Evolutionary conservation across 2,888 invertebrate species (phyloP), one percentile per base, ranked within the genome.

Genomic region (Stenodema calcarata): DNA sequence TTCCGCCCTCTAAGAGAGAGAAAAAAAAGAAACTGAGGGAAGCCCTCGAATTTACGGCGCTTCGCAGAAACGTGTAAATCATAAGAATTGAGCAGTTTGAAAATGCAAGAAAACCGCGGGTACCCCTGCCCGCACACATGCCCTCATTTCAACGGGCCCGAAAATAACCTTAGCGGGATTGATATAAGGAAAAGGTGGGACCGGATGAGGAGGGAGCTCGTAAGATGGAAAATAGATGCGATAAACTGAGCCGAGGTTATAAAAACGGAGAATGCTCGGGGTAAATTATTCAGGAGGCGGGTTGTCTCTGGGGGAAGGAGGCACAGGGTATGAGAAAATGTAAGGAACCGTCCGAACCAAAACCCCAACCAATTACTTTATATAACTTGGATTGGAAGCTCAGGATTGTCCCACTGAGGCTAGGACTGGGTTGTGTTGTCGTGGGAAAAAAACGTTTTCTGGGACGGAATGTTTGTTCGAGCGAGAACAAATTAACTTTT

Each of bases 201-300:
- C 2, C 18, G 18, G n/a, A 4, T 16, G 14, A 35, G 18, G n/a
- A 35, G 70, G 16, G 70, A 27, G 23, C 62, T 7, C 62, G 62
- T 62, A 62, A 62, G 62, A 62, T 73, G 73, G 73, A 73, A 73
- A 73, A 73, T 73, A 73, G 35, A 73, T 73, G 73, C 73, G 73
- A 73, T 41, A 73, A 73, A 73, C 30, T 41, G 35, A 41, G 73
- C 73, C 73, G 73, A 73, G 41, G 41, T 16, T 30, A 73, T 30
- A 73, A 73, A 35, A 73, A 41, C 14, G 35, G 41, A 73, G 35
- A 73, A 62, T 23, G 62, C 73, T 73, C n/a, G 35, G 41, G 14
- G 73, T 73, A 73, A 73, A 73, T 73, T 73, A 73, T 73, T 73
- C 73, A 73, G 35, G 35, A 73, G 35, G 73, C 73, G 73, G 70